Percentiles rank a stretch among this genome's conserved stretches.
These are phyloP conservation scores for Cataglyphis albicans DNA, from an alignment of 2,888 invertebrate species.

Conservation along the genomic window DNA sequence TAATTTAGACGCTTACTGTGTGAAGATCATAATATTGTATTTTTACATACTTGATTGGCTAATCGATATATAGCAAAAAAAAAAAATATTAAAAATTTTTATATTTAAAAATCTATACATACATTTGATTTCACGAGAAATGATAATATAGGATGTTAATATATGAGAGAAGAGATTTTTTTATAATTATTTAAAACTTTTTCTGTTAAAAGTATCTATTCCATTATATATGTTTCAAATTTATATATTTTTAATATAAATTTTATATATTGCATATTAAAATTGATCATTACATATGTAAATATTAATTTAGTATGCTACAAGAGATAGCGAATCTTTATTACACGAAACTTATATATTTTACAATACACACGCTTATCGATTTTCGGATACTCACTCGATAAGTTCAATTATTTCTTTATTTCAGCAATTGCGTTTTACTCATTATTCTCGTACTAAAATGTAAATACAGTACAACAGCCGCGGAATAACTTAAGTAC, in stretches of 20 bases:
- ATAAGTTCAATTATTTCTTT: background rate
- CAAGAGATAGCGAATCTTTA: background rate
- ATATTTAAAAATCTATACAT: background rate
- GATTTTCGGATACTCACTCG: background rate
- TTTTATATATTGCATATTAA: background rate
- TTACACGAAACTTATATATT: background rate
- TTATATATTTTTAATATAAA: background rate
- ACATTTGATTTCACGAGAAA: background rate
- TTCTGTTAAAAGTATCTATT: background rate
- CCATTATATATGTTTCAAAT: background rate
- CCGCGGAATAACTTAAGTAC: background rate
- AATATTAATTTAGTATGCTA: background rate
- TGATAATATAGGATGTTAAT: background rate
- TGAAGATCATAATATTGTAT: background rate
- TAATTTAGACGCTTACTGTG: conserved; percentile 18
- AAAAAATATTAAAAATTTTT: background rate
- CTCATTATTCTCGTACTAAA: conserved; percentile 24
- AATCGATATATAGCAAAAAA: background rate
- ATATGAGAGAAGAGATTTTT: background rate
- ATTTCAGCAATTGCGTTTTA: conserved; percentile 1
- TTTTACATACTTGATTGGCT: background rate
- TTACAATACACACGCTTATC: background rate
- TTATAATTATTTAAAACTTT: background rate
- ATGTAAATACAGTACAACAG: background rate
- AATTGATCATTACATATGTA: background rate